Percentiles rank a stretch among this genome's conserved stretches.
Evolutionary conservation across 2,888 invertebrate genomes (phyloP).

Genomic region (Leptarthrus brevirostris): DNA sequence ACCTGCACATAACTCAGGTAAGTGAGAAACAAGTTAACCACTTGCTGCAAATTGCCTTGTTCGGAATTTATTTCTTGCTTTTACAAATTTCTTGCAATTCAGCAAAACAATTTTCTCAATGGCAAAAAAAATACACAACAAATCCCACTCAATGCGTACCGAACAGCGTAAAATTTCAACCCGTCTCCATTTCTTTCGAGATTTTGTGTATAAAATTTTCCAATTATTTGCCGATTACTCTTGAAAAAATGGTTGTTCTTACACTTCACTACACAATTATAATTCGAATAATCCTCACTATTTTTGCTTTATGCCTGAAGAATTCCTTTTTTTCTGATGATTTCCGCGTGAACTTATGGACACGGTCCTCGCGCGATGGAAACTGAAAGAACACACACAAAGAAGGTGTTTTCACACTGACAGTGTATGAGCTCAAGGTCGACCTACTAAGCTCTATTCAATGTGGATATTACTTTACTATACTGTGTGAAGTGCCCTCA

Average conservation of each 20-base stretch:
- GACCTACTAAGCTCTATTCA: neutral
- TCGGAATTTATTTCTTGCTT: slow-evolving; percentile 2
- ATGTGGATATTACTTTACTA: neutral
- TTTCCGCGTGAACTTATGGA: slow-evolving; percentile 11
- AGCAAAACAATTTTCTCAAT: slow-evolving; percentile 1
- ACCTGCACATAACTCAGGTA: neutral
- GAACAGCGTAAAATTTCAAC: slow-evolving; percentile 15
- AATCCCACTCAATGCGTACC: slow-evolving; percentile 12
- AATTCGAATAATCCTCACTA: slow-evolving; percentile 10
- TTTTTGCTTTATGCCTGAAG: slow-evolving; percentile 2
- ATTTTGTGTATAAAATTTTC: slow-evolving; percentile 26
- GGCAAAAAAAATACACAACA: neutral
- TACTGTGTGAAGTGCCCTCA: too few relatives aligned
- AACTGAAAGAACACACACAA: slow-evolving; percentile 26
- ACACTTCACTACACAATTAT: neutral
- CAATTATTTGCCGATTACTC: neutral
- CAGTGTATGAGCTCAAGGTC: slow-evolving; percentile 20
- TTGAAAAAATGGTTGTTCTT: neutral
- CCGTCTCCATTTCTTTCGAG: slow-evolving; percentile 41
- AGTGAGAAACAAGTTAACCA: neutral
- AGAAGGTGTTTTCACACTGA: slow-evolving; percentile 24
- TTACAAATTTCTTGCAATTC: neutral
- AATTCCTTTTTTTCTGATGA: slow-evolving; percentile 5
- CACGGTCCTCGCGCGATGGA: slow-evolving; percentile 27
- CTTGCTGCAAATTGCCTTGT: slow-evolving; percentile 1